Conservation (phyloP, 2,888 invertebrate genomes). For the Sceliomorpha sp. region DNA sequence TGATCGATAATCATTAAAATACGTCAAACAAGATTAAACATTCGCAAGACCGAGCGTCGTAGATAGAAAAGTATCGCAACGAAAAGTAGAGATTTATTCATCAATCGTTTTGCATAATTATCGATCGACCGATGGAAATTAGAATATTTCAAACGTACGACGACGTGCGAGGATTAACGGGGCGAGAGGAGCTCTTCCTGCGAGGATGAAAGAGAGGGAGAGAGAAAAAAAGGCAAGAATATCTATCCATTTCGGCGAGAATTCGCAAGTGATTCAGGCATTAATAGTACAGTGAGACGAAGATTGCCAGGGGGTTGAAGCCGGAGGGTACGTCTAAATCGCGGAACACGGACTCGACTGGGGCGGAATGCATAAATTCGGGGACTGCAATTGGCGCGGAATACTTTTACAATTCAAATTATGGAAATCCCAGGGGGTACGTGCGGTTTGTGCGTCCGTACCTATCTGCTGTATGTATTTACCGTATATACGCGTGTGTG, state of each 20-base stretch:
- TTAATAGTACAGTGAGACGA: conserved; percentile 37
- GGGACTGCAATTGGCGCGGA: conserved; percentile 73
- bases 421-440: conserved; percentile 73
- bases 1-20: conserved; percentile 17
- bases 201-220: no score
- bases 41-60: no score
- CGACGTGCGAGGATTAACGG: no score
- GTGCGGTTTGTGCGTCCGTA: conserved; percentile 49
- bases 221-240: no score
- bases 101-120: no score
- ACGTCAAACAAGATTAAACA: no score
- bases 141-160: no score
- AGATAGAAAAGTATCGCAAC: no score
- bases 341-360: conserved; percentile 48
- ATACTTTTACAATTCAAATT: conserved; percentile 79
- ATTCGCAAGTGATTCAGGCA: conserved; percentile 36
- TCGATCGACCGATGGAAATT: no score
- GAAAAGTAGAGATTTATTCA: no score
- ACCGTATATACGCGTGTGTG: conserved; percentile 17
- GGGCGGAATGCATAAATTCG: conserved; percentile 70
- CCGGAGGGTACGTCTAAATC: conserved; percentile 58
- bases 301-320: conserved; percentile 36
- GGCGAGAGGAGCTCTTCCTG: no score
- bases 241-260: conserved; percentile 22
- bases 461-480: conserved; percentile 17